These are phyloP conservation scores for Okamejei kenojei DNA, from an alignment of 2,797 vertebrate species.

Conservation along the genomic window DNA sequence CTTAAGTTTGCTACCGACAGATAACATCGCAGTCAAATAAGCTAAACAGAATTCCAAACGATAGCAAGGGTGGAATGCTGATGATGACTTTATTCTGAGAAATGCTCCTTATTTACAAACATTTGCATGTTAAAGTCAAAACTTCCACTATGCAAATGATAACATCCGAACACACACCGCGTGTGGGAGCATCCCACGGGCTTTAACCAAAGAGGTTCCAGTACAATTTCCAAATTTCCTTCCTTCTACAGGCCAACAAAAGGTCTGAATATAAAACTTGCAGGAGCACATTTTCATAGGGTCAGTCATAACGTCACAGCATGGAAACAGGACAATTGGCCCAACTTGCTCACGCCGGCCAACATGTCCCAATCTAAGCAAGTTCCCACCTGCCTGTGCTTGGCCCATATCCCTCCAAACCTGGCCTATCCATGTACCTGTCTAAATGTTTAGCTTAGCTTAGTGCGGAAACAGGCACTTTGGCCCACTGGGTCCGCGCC, in stretches of 20 bases:
- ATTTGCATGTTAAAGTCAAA: conserved; percentile 29
- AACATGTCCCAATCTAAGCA: no score
- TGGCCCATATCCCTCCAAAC: no score
- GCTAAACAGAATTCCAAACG: neutral
- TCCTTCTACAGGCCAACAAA: neutral
- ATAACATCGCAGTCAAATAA: neutral
- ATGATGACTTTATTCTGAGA: neutral
- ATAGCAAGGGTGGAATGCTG: conserved; percentile 4
- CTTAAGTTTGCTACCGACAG: neutral
- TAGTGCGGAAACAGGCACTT: no score
- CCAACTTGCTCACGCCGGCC: no score
- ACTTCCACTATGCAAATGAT: conserved; percentile 34
- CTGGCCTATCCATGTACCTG: no score
- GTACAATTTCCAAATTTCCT: neutral
- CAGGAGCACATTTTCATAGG: neutral
- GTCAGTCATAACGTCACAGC: no score
- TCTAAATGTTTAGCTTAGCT: no score
- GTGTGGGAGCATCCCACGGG: neutral
- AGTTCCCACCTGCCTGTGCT: no score
- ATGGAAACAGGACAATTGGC: no score
- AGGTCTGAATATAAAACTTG: neutral
- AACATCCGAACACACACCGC: neutral
- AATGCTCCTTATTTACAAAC: conserved; percentile 12
- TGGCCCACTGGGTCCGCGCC: no score
- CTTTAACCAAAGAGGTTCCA: neutral